These are phyloP conservation scores for Corythornis cristatus DNA, from an alignment of 2,113 vertebrate species.

Conservation along the genomic window DNA sequence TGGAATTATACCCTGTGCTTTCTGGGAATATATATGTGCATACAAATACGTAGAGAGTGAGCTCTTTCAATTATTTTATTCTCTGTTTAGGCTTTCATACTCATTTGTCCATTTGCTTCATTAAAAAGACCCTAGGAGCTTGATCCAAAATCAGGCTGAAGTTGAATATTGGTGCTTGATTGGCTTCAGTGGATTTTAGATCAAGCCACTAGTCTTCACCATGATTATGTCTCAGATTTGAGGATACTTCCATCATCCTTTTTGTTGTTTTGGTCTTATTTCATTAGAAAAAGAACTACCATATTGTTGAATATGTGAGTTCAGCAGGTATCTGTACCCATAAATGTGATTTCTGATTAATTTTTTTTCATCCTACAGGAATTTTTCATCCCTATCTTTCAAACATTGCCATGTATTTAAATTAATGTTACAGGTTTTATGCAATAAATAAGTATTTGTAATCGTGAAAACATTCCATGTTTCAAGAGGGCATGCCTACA, in stretches of 20 bases:
- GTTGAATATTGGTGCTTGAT: background rate
- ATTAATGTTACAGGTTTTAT: conserved; percentile 26
- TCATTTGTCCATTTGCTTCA: conserved; percentile 11
- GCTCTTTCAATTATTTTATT: conserved; percentile 51
- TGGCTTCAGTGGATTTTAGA: conserved; percentile 45
- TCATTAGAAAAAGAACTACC: conserved; percentile 48
- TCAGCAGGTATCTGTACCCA: conserved; percentile 4
- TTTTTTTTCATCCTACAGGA: conserved; percentile 23
- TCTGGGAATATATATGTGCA: conserved; percentile 9
- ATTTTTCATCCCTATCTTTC: conserved; percentile 30
- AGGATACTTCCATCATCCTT: conserved; percentile 6
- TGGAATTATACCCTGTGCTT: conserved; percentile 14
- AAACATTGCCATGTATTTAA: conserved; percentile 33
- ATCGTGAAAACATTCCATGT: conserved; percentile 43
- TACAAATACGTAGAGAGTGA: conserved; percentile 28
- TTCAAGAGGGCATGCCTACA: conserved; percentile 27
- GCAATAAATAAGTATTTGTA: conserved; percentile 37
- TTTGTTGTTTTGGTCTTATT: conserved; percentile 22
- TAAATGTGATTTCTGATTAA: background rate
- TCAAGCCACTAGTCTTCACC: conserved; percentile 41
- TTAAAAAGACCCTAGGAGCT: conserved; percentile 6
- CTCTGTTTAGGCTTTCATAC: conserved; percentile 55
- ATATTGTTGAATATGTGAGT: conserved; percentile 65
- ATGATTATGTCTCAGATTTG: background rate
- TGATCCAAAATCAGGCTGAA: conserved; percentile 51